Evolutionary conservation across 2,888 invertebrate genomes (phyloP).

Genomic region (Marasmarcha lunaedactyla): DNA sequence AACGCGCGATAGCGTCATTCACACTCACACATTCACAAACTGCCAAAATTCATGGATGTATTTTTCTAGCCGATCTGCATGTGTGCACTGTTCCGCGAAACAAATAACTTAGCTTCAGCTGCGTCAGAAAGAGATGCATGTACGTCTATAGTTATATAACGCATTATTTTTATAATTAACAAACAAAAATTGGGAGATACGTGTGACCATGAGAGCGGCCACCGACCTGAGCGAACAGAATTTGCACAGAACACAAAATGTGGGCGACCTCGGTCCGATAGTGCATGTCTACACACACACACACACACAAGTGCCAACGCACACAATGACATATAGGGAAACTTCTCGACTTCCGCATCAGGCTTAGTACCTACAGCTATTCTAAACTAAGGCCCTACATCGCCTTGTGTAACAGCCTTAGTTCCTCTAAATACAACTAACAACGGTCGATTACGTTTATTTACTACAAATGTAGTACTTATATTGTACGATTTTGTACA

Average conservation of each 20-base stretch:
- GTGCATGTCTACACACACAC: conserved; percentile 48
- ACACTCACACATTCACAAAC: conserved; percentile 47
- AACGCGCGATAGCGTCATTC: conserved; percentile 67
- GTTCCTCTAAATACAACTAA: not conserved
- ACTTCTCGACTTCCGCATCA: conserved; percentile 55
- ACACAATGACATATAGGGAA: conserved; percentile 27
- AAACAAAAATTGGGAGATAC: conserved; percentile 69
- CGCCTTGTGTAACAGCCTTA: not conserved
- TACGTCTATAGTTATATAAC: conserved; percentile 54
- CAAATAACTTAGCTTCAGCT: conserved; percentile 18
- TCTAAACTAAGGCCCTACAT: not conserved
- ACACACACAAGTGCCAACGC: conserved; percentile 20
- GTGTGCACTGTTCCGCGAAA: conserved; percentile 52
- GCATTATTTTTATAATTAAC: conserved; percentile 72
- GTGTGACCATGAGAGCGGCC: conserved; percentile 60
- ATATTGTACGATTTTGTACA: too few relatives aligned
- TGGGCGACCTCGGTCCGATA: conserved; percentile 64
- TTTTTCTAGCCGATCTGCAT: conserved; percentile 45
- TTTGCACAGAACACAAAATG: conserved; percentile 66
- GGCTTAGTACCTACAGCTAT: conserved; percentile 4
- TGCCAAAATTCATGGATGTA: conserved; percentile 64
- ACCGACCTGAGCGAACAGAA: conserved; percentile 61
- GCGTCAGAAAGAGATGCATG: conserved; percentile 36
- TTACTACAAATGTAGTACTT: too few relatives aligned
- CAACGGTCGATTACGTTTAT: too few relatives aligned